A percentile compares a stretch with the other conserved stretches of the same genome.
These are phyloP conservation scores for Lumbricus terrestris DNA, from an alignment of 2,888 invertebrate genomes.

Conservation along the genomic window DNA sequence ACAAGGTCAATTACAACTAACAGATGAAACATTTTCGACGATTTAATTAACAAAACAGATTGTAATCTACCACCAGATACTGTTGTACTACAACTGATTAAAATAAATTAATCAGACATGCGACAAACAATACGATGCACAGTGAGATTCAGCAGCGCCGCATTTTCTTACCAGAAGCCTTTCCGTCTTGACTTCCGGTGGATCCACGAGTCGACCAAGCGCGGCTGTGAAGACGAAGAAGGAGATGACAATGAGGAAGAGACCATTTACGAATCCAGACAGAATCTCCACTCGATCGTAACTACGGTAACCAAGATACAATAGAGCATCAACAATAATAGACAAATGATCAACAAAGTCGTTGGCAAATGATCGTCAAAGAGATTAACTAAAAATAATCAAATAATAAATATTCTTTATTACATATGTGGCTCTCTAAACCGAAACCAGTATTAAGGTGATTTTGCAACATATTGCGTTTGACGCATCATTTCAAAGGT, in stretches of 20 bases:
- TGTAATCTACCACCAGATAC: not conserved
- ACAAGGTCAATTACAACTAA: not conserved
- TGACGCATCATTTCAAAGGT: too few species aligned
- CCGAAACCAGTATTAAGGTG: too few species aligned
- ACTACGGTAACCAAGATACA: slow-evolving; percentile 48
- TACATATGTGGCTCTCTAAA: too few species aligned
- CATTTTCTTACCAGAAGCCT: slow-evolving; percentile 60
- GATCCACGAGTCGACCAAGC: slow-evolving; percentile 62
- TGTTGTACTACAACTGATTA: not conserved
- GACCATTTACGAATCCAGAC: slow-evolving; percentile 65
- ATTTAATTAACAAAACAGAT: not conserved
- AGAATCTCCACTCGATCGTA: slow-evolving; percentile 63
- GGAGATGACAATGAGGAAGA: slow-evolving; percentile 65
- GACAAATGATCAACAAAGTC: not conserved
- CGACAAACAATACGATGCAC: not conserved
- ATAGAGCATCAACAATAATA: not conserved
- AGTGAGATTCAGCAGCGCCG: not conserved
- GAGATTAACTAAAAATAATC: not conserved
- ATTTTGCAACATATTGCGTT: too few species aligned
- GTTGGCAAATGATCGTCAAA: not conserved
- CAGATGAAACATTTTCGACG: too few species aligned
- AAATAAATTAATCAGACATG: not conserved
- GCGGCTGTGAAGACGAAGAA: slow-evolving; percentile 64
- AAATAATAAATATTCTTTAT: too few species aligned
- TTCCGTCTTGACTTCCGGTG: slow-evolving; percentile 64